These are phyloP conservation scores for Gila orcuttii DNA, from an alignment of 2,113 vertebrate species.

Conservation along the genomic window DNA sequence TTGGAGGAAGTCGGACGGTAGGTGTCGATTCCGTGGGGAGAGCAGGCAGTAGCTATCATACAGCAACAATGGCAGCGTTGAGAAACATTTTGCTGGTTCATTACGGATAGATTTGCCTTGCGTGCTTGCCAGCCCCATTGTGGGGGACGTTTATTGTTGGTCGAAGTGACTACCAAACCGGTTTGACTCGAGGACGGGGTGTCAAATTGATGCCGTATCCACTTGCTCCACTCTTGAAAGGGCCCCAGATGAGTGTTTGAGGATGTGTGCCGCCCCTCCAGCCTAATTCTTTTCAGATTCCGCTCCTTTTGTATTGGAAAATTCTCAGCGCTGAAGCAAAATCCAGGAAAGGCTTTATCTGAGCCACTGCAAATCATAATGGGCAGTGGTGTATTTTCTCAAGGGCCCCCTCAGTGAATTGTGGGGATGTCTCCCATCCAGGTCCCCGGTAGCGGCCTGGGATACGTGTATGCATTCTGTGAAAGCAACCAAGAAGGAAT, in stretches of 20 bases:
- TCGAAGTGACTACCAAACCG: conserved; percentile 5
- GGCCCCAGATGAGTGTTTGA: conserved; percentile 4
- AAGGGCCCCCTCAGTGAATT: conserved; percentile 68
- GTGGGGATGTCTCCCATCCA: conserved; percentile 77
- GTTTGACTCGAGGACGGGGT: neutral
- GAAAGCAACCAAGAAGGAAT: conserved; percentile 13
- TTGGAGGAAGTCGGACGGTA: neutral
- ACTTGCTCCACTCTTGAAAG: neutral
- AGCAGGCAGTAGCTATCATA: conserved; percentile 39
- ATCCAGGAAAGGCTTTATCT: conserved; percentile 35
- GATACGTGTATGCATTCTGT: conserved; percentile 79
- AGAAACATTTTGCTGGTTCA: conserved; percentile 9
- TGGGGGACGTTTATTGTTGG: conserved; percentile 16
- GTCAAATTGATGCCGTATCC: conserved; percentile 10
- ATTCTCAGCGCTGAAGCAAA: conserved; percentile 8
- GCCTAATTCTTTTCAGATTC: conserved; percentile 21
- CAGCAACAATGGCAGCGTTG: conserved; percentile 15
- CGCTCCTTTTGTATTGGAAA: neutral
- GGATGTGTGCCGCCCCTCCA: neutral
- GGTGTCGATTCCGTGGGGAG: neutral
- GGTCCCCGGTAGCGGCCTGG: conserved; percentile 77
- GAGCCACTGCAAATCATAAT: conserved; percentile 6
- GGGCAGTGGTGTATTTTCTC: neutral
- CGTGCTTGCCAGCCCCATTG: neutral
- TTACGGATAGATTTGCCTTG: neutral